Evolutionary conservation across 2,797 vertebrate genomes (phyloP).

Genomic region (Chiloscyllium punctatum): DNA sequence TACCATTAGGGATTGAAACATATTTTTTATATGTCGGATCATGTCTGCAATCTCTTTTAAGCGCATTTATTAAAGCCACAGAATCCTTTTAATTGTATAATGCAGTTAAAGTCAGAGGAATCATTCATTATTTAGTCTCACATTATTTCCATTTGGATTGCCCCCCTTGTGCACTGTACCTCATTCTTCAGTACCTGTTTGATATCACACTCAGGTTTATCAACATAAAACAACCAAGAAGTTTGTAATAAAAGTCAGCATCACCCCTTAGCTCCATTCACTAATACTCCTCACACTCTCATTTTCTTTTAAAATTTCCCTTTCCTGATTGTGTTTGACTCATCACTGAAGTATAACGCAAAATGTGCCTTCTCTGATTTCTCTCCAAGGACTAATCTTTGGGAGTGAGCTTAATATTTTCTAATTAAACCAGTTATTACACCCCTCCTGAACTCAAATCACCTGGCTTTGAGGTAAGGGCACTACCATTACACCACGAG

Average conservation of each 20-base stretch:
- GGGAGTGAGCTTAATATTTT: not conserved
- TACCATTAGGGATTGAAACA: not conserved
- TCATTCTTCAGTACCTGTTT: not conserved
- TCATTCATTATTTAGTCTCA: not conserved
- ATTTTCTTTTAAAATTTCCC: not conserved
- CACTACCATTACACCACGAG: no score
- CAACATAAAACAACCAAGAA: not conserved
- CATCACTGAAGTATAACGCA: not conserved
- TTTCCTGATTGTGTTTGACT: not conserved
- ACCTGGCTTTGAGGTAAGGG: no score
- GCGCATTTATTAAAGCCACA: not conserved
- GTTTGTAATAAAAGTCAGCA: not conserved
- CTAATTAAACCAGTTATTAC: no score
- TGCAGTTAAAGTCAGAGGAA: not conserved
- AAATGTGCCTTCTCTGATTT: not conserved
- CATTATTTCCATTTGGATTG: not conserved
- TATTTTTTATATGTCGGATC: not conserved
- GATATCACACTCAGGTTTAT: not conserved
- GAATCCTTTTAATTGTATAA: not conserved
- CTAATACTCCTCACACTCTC: not conserved
- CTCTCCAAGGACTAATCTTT: not conserved
- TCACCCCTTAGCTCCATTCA: not conserved
- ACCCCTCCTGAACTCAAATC: no score
- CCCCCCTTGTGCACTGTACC: not conserved
- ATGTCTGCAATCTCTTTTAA: not conserved